These are phyloP conservation scores for Electrona antarctica DNA, from an alignment of 2,113 vertebrate species.

Conservation along the genomic window DNA sequence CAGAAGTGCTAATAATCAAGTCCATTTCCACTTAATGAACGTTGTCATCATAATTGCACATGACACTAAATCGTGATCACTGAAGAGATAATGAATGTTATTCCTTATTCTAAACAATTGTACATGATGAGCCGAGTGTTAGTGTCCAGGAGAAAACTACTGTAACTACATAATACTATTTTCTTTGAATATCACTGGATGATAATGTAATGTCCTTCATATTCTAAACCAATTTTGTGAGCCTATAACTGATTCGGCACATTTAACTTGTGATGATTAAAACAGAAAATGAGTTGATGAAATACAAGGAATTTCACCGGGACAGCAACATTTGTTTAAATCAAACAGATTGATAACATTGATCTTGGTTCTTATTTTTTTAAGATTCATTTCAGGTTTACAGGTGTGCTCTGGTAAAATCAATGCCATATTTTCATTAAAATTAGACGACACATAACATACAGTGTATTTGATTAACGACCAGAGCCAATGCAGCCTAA, in stretches of 20 bases:
- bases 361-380: conserved; percentile 35
- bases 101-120: not conserved
- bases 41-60: conserved; percentile 18
- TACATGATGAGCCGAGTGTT: conserved; percentile 28
- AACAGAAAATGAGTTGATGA: not conserved
- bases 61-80: conserved; percentile 30
- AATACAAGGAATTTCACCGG: conserved; percentile 4
- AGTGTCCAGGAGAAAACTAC: not conserved
- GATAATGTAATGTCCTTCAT: not conserved
- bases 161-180: not conserved
- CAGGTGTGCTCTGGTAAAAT: conserved; percentile 51
- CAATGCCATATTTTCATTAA: conserved; percentile 52
- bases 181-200: not conserved
- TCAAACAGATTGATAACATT: conserved; percentile 45
- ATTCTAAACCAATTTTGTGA: not conserved
- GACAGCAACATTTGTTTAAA: conserved; percentile 39
- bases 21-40: conserved; percentile 19
- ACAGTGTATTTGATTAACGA: conserved; percentile 65
- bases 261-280: not conserved
- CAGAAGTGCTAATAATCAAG: conserved; percentile 46
- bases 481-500: conserved; percentile 50
- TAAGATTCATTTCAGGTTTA: conserved; percentile 46
- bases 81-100: conserved; percentile 14
- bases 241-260: not conserved
- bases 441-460: conserved; percentile 63